phyloP scores from a whole-genome alignment of 1,140 invertebrate species.

The Plectus sambesii region DNA sequence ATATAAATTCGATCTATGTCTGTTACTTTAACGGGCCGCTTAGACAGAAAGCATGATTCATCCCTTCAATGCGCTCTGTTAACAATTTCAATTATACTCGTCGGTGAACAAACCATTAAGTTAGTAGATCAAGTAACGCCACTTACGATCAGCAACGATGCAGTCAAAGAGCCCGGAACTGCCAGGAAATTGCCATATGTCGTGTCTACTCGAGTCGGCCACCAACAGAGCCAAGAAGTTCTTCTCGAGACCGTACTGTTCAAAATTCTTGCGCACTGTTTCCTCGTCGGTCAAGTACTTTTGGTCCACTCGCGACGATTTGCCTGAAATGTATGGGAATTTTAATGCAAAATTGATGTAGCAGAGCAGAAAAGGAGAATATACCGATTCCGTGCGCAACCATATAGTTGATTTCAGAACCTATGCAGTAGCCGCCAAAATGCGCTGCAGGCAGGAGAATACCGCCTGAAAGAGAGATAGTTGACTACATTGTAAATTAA shows the following conservation, averaged over 20 bases:
- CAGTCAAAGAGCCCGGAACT: constrained; percentile 40
- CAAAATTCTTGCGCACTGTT: constrained; percentile 48
- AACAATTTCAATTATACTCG: too few relatives aligned
- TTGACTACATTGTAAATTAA: too few relatives aligned
- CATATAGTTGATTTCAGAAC: constrained; percentile 50
- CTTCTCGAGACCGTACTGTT: constrained; percentile 47
- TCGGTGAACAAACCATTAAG: too few relatives aligned
- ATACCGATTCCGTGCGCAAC: constrained; percentile 47
- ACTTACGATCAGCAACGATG: constrained; percentile 50
- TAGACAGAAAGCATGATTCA: too few relatives aligned
- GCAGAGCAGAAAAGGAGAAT: background rate
- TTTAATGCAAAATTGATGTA: constrained; percentile 10
- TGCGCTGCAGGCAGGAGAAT: constrained; percentile 49
- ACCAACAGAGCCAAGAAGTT: constrained; percentile 47
- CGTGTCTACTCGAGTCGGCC: constrained; percentile 48
- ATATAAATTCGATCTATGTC: too few relatives aligned
- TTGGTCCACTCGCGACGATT: constrained; percentile 48
- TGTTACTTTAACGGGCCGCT: too few relatives aligned
- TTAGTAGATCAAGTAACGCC: too few relatives aligned
- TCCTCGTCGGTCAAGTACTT: constrained; percentile 46
- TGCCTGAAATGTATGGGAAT: constrained; percentile 43
- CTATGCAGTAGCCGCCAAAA: constrained; percentile 49
- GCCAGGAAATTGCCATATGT: constrained; percentile 43
- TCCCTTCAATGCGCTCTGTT: too few relatives aligned
- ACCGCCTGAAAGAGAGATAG: constrained; percentile 47